Conservation (phyloP, 2,797 vertebrate species). For the Podargus strigoides region DNA sequence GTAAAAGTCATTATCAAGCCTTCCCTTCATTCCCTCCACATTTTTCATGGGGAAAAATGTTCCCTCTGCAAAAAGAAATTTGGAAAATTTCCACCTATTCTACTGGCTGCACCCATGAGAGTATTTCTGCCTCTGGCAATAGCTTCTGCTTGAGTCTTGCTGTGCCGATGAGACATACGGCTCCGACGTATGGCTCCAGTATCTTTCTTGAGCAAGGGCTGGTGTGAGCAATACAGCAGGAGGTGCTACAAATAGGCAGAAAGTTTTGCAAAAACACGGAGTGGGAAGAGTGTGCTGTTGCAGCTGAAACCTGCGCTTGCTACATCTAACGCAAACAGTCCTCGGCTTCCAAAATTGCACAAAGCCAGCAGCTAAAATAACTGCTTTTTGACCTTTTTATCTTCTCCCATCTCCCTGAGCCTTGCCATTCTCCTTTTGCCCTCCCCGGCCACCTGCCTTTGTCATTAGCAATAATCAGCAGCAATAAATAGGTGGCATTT, state of each 20-base stretch:
- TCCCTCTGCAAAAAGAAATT: constrained; percentile 36
- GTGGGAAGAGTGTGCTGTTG: constrained; percentile 59
- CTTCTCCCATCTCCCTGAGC: not conserved
- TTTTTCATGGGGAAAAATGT: constrained; percentile 38
- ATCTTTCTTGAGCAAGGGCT: constrained; percentile 54
- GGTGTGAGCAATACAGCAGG: constrained; percentile 62
- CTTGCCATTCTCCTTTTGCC: not conserved
- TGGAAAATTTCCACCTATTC: constrained; percentile 57
- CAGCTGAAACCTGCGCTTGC: constrained; percentile 42
- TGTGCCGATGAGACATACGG: constrained; percentile 47
- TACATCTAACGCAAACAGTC: constrained; percentile 43
- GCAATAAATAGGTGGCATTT: constrained; percentile 48
- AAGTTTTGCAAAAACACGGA: constrained; percentile 60
- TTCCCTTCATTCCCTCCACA: constrained; percentile 12
- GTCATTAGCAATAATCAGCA: constrained; percentile 33
- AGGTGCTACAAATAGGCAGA: constrained; percentile 67
- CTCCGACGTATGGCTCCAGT: constrained; percentile 44
- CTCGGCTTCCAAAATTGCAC: constrained; percentile 36
- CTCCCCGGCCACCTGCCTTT: constrained; percentile 31
- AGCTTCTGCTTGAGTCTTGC: constrained; percentile 37
- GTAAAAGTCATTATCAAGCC: constrained; percentile 35
- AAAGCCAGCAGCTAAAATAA: constrained; percentile 15
- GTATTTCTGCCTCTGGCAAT: constrained; percentile 64
- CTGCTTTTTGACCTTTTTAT: constrained; percentile 42
- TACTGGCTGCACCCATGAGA: constrained; percentile 45